Percentiles rank a stretch among this genome's conserved stretches.
These are phyloP conservation scores for Heliconius hewitsoni DNA, from an alignment of 1,140 invertebrate genomes.

Conservation along the genomic window DNA sequence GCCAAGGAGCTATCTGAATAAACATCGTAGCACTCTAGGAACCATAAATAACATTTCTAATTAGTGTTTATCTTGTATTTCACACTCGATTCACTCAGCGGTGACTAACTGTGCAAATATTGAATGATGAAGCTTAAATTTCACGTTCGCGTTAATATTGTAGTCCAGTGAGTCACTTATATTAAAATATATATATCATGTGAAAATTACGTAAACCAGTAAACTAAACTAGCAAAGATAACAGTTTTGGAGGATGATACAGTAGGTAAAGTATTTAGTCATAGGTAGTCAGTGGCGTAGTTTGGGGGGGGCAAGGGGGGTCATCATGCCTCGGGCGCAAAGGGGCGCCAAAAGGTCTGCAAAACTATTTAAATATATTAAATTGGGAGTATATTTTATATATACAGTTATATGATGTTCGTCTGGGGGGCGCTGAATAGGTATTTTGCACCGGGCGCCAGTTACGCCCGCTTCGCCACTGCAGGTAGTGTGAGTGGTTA, in stretches of 20 bases:
- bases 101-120: slow-evolving; percentile 4
- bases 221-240: background rate
- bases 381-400: too few relatives aligned
- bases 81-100: slow-evolving; percentile 7
- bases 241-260: background rate
- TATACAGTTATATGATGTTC: too few relatives aligned
- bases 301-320: too few relatives aligned
- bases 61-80: slow-evolving; percentile 1
- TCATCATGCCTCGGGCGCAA: too few relatives aligned
- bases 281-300: too few relatives aligned
- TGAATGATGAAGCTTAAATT: background rate
- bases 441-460: too few relatives aligned
- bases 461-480: too few relatives aligned
- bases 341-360: too few relatives aligned
- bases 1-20: background rate
- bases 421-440: too few relatives aligned
- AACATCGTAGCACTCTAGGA: slow-evolving; percentile 2
- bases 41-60: slow-evolving; percentile 5
- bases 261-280: background rate
- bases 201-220: background rate
- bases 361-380: too few relatives aligned
- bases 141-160: background rate
- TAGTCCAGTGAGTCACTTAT: background rate
- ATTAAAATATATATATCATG: background rate
- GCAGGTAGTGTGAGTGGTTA: background rate